Conservation (phyloP, 2,797 vertebrate genomes). For the Meda fulgida region DNA sequence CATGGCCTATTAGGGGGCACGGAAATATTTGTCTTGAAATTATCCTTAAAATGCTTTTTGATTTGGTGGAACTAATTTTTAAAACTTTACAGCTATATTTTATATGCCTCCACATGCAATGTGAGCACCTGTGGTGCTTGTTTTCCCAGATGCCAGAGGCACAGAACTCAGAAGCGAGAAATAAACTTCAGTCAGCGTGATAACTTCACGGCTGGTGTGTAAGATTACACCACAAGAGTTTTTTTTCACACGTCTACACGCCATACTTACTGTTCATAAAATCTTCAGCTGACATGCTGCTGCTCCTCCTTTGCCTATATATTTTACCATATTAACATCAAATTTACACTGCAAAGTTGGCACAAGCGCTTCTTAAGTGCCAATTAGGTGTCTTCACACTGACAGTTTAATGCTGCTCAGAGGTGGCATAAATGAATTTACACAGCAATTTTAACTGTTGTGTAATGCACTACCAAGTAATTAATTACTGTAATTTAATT, state of each 20-base stretch:
- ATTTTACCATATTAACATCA: not conserved
- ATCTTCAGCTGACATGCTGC: constrained; percentile 16
- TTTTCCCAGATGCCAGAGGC: constrained; percentile 23
- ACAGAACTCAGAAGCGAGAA: not conserved
- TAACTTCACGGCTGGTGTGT: not conserved
- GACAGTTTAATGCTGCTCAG: not conserved
- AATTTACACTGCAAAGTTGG: not conserved
- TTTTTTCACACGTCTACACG: not conserved
- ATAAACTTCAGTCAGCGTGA: constrained; percentile 17
- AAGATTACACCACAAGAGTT: not conserved
- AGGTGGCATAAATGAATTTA: not conserved
- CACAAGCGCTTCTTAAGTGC: not conserved
- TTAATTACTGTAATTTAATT: not conserved
- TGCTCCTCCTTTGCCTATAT: constrained; percentile 1
- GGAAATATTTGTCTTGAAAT: constrained; percentile 16
- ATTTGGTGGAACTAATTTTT: not conserved
- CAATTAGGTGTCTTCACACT: not conserved
- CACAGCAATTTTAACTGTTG: not conserved
- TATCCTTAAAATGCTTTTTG: not conserved
- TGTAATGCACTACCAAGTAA: not conserved
- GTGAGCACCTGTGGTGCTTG: not conserved
- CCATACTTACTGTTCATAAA: constrained; percentile 16
- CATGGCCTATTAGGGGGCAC: constrained; percentile 20
- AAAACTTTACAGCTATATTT: constrained; percentile 10
- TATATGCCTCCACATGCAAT: not conserved